Conservation (phyloP, 1,140 invertebrate species). For the Acyrthosiphon pisum region DNA sequence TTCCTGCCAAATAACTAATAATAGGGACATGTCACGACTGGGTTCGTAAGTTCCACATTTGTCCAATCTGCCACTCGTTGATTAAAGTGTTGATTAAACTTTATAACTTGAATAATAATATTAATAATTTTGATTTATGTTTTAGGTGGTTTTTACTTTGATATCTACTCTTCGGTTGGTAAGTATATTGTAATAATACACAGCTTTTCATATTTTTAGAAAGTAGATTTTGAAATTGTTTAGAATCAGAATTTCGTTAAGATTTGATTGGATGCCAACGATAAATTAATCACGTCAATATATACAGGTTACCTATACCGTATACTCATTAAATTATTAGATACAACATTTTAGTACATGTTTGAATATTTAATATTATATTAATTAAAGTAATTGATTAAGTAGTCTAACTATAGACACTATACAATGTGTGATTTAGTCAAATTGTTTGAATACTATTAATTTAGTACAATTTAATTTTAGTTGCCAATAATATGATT, state of each 20-base stretch:
- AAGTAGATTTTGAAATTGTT: not conserved
- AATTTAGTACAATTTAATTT: not conserved
- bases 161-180: slow-evolving; percentile 33
- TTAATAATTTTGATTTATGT: slow-evolving; percentile 19
- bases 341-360: not conserved
- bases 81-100: not conserved
- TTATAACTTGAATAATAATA: not conserved
- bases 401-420: not conserved
- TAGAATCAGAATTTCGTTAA: not conserved
- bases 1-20: too few relatives aligned
- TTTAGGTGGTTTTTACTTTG: slow-evolving; percentile 50
- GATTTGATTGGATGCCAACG: not conserved
- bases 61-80: not conserved
- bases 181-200: slow-evolving; percentile 5
- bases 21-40: too few relatives aligned
- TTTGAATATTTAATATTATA: not conserved
- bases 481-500: not conserved
- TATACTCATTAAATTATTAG: not conserved
- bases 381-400: not conserved
- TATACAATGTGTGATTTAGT: not conserved
- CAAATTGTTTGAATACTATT: not conserved
- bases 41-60: not conserved
- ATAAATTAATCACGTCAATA: not conserved
- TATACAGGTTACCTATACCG: not conserved
- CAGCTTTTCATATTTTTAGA: not conserved